Percentiles rank a stretch among this genome's conserved stretches.
Evolutionary conservation across 2,113 vertebrate species (phyloP).

Genomic region (Gasterosteus aculeatus): DNA sequence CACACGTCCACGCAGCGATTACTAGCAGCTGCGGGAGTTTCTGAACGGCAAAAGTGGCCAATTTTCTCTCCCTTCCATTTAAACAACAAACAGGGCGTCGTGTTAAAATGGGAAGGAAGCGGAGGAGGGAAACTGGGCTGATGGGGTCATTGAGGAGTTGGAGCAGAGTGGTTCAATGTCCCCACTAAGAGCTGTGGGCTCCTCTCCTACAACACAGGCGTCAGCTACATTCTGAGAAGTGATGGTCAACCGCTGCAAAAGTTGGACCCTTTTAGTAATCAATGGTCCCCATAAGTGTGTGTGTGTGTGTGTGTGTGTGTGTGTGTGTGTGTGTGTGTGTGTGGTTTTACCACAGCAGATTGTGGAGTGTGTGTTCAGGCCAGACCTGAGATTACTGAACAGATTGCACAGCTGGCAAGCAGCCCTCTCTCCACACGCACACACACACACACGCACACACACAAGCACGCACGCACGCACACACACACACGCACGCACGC

Average conservation of each 20-base stretch:
- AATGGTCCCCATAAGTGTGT: conserved; percentile 18
- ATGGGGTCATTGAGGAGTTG: conserved; percentile 73
- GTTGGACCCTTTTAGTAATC: background rate
- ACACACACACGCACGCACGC: no score
- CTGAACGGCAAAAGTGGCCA: conserved; percentile 82
- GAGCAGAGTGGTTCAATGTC: conserved; percentile 35
- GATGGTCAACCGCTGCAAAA: background rate
- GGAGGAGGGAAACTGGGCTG: conserved; percentile 73
- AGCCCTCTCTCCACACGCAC: conserved; percentile 67
- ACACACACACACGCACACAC: background rate
- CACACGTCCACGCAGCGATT: conserved; percentile 68
- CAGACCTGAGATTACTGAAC: conserved; percentile 79
- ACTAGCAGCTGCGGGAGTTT: conserved; percentile 84
- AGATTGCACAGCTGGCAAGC: conserved; percentile 79
- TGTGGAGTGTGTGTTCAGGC: conserved; percentile 73
- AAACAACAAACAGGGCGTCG: conserved; percentile 82
- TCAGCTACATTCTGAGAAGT: background rate
- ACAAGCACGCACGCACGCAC: no score
- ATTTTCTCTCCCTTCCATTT: conserved; percentile 84
- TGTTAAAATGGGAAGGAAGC: conserved; percentile 74
- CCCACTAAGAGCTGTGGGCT: no score
- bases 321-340: conserved; percentile 8
- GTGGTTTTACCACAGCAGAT: conserved; percentile 68
- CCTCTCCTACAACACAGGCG: background rate
- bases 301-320: conserved; percentile 35